Conservation (phyloP, 2,113 vertebrate species). For the Danionella cerebrum region DNA sequence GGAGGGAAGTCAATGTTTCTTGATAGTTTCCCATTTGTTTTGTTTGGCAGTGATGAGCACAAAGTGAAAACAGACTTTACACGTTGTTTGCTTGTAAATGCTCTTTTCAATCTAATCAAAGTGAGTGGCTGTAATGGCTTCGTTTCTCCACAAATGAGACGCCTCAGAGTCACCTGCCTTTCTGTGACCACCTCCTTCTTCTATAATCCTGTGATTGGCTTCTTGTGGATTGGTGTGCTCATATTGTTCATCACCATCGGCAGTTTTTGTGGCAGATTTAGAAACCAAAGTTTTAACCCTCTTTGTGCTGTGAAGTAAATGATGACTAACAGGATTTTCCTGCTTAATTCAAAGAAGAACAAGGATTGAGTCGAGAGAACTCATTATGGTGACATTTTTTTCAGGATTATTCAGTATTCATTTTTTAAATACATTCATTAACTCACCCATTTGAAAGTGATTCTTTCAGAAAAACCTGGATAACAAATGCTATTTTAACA, state of each 20-base stretch:
- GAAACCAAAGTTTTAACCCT: neutral
- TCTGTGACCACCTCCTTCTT: neutral
- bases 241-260: conserved; percentile 21
- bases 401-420: too few relatives aligned
- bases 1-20: neutral
- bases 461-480: neutral
- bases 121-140: neutral
- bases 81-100: neutral
- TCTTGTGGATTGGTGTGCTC: conserved; percentile 23
- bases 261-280: conserved; percentile 9
- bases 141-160: neutral
- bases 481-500: conserved; percentile 14
- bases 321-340: too few relatives aligned
- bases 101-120: neutral
- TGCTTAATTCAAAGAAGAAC: too few relatives aligned
- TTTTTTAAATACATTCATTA: too few relatives aligned
- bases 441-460: too few relatives aligned
- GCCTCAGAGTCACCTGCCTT: neutral
- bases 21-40: neutral
- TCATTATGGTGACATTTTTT: too few relatives aligned
- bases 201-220: conserved; percentile 7
- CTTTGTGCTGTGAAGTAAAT: too few relatives aligned
- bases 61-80: neutral
- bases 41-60: neutral
- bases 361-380: too few relatives aligned